Conservation (phyloP, 2,888 invertebrate species). For the Heliconius cydno region DNA sequence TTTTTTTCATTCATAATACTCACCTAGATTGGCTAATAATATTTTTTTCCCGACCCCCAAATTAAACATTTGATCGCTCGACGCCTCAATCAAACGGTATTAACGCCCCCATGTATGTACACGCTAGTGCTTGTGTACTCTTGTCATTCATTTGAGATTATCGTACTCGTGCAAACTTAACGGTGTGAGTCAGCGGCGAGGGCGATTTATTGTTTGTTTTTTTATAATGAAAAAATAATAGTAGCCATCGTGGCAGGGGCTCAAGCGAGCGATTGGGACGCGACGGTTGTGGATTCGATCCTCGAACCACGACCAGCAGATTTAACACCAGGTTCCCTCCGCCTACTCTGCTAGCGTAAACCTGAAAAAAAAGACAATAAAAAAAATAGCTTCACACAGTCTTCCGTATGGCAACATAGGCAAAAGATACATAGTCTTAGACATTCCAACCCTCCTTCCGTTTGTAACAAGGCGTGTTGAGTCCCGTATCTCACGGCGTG, state of each 20-base stretch:
- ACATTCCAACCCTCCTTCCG: not conserved
- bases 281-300: too few relatives aligned
- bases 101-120: constrained; percentile 23
- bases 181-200: not conserved
- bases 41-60: not conserved
- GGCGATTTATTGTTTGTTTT: not conserved
- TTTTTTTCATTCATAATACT: not conserved
- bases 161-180: constrained; percentile 3
- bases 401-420: not conserved
- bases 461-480: not conserved
- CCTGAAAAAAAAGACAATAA: too few relatives aligned
- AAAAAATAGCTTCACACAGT: not conserved
- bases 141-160: constrained; percentile 42
- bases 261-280: too few relatives aligned
- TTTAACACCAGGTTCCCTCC: too few relatives aligned
- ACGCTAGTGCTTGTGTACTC: constrained; percentile 29
- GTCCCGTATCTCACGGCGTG: not conserved
- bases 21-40: not conserved
- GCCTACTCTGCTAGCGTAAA: too few relatives aligned
- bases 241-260: too few relatives aligned
- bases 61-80: constrained; percentile 22
- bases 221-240: not conserved
- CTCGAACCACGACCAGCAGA: too few relatives aligned
- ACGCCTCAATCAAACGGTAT: constrained; percentile 42
- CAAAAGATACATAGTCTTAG: not conserved